These are phyloP conservation scores for Eufriesea mexicana DNA, from an alignment of 1,140 invertebrate genomes.

Conservation along the genomic window DNA sequence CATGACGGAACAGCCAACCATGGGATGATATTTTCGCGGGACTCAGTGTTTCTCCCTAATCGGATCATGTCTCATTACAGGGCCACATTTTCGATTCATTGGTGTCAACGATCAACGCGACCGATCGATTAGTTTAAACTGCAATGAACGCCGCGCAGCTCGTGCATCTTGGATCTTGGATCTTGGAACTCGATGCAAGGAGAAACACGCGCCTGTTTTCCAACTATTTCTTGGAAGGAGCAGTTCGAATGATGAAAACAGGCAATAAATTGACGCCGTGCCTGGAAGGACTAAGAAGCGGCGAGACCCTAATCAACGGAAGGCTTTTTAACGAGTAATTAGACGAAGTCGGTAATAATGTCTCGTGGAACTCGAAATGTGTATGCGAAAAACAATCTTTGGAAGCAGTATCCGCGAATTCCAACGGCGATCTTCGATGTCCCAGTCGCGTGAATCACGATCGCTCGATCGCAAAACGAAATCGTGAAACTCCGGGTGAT, in stretches of 20 bases:
- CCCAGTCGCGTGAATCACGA: background rate
- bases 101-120: slow-evolving; percentile 4
- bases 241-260: background rate
- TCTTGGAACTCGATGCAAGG: background rate
- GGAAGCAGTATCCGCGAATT: background rate
- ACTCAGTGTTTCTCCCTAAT: background rate
- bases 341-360: background rate
- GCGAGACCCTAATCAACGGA: background rate
- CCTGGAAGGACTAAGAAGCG: background rate
- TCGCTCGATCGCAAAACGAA: no score
- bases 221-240: background rate
- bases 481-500: background rate
- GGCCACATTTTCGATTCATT: background rate
- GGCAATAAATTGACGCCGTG: background rate
- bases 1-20: background rate
- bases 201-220: background rate
- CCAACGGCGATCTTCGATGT: no score
- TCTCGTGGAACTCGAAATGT: background rate
- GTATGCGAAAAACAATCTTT: background rate
- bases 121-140: slow-evolving; percentile 10
- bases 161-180: no score
- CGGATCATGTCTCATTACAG: background rate
- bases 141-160: background rate
- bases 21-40: no score
- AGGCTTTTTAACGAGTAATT: background rate